Evolutionary conservation across 1,140 invertebrate species (phyloP).

Genomic region (Drosophila ercepeae): DNA sequence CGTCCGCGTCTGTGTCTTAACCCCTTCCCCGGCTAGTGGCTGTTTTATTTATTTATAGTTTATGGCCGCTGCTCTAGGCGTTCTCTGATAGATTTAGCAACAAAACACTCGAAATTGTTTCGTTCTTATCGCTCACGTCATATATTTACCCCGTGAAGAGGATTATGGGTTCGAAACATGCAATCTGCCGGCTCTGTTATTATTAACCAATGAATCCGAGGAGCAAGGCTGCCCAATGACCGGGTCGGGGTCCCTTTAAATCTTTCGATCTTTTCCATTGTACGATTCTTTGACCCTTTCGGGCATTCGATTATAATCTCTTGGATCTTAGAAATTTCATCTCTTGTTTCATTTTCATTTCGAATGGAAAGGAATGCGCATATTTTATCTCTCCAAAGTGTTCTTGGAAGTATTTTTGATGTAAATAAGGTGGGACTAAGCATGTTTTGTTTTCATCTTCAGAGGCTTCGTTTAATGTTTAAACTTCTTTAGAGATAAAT

Average conservation of each 20-base stretch:
- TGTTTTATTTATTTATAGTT: constrained; percentile 62
- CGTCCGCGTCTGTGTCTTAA: neutral
- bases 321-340: neutral
- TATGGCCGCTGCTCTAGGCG: constrained; percentile 32
- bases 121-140: constrained; percentile 68
- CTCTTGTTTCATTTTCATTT: neutral
- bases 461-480: too few relatives aligned
- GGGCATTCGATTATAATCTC: neutral
- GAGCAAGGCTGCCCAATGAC: constrained; percentile 2
- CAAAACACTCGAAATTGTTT: constrained; percentile 47
- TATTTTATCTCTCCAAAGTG: neutral
- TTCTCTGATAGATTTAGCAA: constrained; percentile 50
- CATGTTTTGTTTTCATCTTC: too few relatives aligned
- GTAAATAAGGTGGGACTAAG: neutral
- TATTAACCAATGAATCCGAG: constrained; percentile 26
- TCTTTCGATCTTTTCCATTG: neutral
- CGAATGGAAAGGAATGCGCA: neutral
- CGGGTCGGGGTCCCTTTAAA: neutral
- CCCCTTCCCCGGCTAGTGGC: neutral
- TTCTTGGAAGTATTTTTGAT: neutral
- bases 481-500: neutral
- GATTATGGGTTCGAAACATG: constrained; percentile 64
- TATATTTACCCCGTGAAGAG: constrained; percentile 55
- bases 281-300: neutral
- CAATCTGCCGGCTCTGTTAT: constrained; percentile 45